Percentiles rank a stretch among this genome's conserved stretches.
phyloP scores from a whole-genome alignment of 2,888 invertebrate genomes.

The Apantesis nais region DNA sequence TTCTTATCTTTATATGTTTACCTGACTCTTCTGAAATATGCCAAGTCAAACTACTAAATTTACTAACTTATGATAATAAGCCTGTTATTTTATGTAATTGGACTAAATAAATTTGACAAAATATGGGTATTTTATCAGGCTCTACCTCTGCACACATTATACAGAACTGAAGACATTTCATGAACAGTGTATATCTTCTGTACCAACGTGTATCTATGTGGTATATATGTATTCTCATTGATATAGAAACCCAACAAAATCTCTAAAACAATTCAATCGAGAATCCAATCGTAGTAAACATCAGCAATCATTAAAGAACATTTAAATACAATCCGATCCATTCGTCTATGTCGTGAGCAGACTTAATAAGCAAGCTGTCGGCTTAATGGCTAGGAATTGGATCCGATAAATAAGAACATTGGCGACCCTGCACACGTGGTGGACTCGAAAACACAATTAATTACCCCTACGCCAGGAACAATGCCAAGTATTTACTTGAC shows the following conservation, averaged over 20 bases:
- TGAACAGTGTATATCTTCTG: neutral
- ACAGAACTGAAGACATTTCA: too few species aligned
- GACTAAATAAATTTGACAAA: too few species aligned
- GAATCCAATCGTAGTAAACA: conserved; percentile 5
- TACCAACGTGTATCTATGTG: too few species aligned
- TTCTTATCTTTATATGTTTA: too few species aligned
- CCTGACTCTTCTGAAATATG: too few species aligned
- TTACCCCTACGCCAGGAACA: conserved; percentile 52
- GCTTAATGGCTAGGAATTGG: conserved; percentile 70
- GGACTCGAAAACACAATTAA: conserved; percentile 65
- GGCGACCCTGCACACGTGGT: conserved; percentile 66
- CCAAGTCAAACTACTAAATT: too few species aligned
- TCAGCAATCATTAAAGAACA: conserved; percentile 28
- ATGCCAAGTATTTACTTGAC: conserved; percentile 51
- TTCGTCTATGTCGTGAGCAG: conserved; percentile 61
- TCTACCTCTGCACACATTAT: neutral
- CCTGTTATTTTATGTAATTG: too few species aligned
- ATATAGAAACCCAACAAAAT: conserved; percentile 9
- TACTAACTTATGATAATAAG: too few species aligned
- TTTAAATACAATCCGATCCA: conserved; percentile 57
- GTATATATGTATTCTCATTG: neutral
- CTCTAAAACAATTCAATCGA: conserved; percentile 11
- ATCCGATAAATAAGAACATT: conserved; percentile 78
- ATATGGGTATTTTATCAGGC: neutral
- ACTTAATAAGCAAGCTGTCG: conserved; percentile 64